phyloP scores from a whole-genome alignment of 2,888 invertebrate species.

The Dromius quadrimaculatus region DNA sequence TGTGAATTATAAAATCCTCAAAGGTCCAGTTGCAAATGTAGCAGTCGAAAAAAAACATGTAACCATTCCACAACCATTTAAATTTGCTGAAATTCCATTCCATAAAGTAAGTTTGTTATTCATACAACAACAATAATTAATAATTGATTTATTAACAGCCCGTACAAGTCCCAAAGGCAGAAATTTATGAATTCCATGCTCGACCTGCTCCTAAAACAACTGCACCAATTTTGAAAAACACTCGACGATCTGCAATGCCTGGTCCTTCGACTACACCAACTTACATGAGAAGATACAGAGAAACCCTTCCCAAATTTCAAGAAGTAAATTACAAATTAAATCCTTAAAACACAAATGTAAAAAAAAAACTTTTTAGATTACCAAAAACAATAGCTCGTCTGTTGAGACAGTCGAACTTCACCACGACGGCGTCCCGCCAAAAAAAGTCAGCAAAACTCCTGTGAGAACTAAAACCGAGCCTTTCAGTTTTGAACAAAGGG shows the following conservation, averaged over 20 bases:
- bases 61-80: slow-evolving; percentile 75
- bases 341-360: no score
- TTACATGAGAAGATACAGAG: slow-evolving; percentile 32
- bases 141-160: slow-evolving; percentile 10
- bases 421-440: slow-evolving; percentile 9
- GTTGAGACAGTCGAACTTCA: slow-evolving; percentile 7
- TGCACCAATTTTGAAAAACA: slow-evolving; percentile 63
- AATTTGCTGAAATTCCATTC: slow-evolving; percentile 70
- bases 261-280: slow-evolving; percentile 53
- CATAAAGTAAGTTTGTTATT: slow-evolving; percentile 63
- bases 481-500: slow-evolving; percentile 78
- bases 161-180: slow-evolving; percentile 13
- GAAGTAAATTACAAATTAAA: slow-evolving; percentile 13
- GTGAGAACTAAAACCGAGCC: slow-evolving; percentile 65
- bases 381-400: neutral
- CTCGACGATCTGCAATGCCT: slow-evolving; percentile 61
- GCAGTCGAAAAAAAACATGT: slow-evolving; percentile 69
- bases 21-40: slow-evolving; percentile 67
- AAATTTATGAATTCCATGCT: slow-evolving; percentile 69
- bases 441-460: slow-evolving; percentile 8
- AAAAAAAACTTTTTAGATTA: no score
- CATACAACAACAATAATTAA: neutral
- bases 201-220: slow-evolving; percentile 73
- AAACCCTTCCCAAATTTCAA: slow-evolving; percentile 1
- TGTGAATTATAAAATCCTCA: slow-evolving; percentile 72